Evolutionary conservation across 2,888 invertebrate species (phyloP).

Genomic region (Drosophila pseudotalamancana): DNA sequence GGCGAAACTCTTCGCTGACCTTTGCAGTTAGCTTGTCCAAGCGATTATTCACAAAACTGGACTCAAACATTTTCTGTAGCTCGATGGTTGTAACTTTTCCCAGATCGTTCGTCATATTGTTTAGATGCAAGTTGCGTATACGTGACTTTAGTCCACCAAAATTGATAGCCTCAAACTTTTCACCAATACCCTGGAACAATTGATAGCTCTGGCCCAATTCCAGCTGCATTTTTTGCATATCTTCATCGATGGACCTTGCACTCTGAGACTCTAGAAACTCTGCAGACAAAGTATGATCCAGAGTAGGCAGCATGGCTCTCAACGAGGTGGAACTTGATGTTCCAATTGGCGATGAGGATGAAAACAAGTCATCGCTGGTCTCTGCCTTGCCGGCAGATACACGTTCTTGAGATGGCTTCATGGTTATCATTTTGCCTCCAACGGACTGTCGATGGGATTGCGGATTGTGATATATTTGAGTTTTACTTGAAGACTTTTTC

Average conservation of each 20-base stretch:
- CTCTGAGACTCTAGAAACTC: conserved; percentile 52
- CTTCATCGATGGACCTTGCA: conserved; percentile 61
- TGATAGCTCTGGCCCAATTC: conserved; percentile 79
- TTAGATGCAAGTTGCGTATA: conserved; percentile 78
- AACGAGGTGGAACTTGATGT: conserved; percentile 23
- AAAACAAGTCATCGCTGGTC: neutral
- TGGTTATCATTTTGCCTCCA: conserved; percentile 45
- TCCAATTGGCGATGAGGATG: conserved; percentile 5
- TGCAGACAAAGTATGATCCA: conserved; percentile 23
- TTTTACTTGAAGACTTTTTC: conserved; percentile 18
- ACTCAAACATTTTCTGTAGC: conserved; percentile 67
- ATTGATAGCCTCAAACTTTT: conserved; percentile 79
- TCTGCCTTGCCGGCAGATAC: neutral
- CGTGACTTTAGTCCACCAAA: conserved; percentile 73
- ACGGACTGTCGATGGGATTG: conserved; percentile 29
- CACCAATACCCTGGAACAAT: conserved; percentile 76
- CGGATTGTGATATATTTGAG: conserved; percentile 1
- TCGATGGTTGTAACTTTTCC: conserved; percentile 55
- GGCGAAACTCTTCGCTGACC: conserved; percentile 71
- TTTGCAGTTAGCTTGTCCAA: conserved; percentile 71
- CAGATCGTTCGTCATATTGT: conserved; percentile 44
- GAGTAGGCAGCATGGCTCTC: neutral
- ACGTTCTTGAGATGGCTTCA: conserved; percentile 37
- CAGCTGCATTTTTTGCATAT: conserved; percentile 75
- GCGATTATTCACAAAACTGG: conserved; percentile 65